phyloP scores from a whole-genome alignment of 2,113 vertebrate genomes.

The Pelobates fuscus region DNA sequence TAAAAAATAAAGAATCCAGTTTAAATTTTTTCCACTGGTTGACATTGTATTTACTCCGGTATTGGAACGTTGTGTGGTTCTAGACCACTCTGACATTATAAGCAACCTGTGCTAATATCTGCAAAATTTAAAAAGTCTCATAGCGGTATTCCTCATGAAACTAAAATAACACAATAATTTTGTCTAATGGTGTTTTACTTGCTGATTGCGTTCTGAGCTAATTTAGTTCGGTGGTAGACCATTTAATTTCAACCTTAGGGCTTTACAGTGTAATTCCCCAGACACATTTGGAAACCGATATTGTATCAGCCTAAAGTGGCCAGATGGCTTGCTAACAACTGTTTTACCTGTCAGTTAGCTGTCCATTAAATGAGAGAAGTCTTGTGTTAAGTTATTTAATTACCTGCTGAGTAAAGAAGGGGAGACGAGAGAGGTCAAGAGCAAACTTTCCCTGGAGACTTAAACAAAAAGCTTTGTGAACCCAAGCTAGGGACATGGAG shows the following conservation, averaged over 20 bases:
- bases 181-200: background rate
- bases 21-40: no score
- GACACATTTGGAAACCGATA: conserved; percentile 35
- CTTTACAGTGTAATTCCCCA: conserved; percentile 29
- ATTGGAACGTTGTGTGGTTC: no score
- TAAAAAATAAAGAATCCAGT: no score
- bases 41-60: no score
- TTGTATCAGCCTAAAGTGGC: conserved; percentile 37
- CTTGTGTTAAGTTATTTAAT: conserved; percentile 47
- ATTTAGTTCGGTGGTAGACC: conserved; percentile 8
- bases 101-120: background rate
- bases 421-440: conserved; percentile 45
- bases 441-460: conserved; percentile 28
- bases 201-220: conserved; percentile 24
- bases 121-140: conserved; percentile 5
- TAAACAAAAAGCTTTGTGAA: conserved; percentile 37
- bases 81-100: no score
- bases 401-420: conserved; percentile 45
- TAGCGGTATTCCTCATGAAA: conserved; percentile 1
- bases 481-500: conserved; percentile 1
- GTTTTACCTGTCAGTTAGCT: conserved; percentile 45
- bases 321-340: conserved; percentile 49
- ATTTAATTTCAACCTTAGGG: conserved; percentile 1
- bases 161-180: conserved; percentile 28
- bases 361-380: conserved; percentile 43